A percentile compares a stretch with the other conserved stretches of the same genome.
phyloP scores from a whole-genome alignment of 2,797 vertebrate genomes.

The Coreius guichenoti region DNA sequence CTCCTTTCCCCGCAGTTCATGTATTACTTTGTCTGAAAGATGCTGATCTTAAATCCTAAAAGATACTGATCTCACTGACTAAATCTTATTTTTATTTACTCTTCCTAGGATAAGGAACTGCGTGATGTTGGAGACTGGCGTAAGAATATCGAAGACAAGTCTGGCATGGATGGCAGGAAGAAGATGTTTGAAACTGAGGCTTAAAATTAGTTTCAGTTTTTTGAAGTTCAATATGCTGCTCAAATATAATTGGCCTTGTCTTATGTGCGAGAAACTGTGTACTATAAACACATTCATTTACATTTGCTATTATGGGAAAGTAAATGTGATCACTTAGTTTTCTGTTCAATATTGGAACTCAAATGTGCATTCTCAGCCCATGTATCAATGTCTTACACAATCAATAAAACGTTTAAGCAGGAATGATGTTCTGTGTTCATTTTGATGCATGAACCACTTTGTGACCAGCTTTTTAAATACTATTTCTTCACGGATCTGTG shows the following conservation, averaged over 20 bases:
- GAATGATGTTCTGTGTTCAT: constrained; percentile 16
- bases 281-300: neutral
- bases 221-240: neutral
- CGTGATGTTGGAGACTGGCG: constrained; percentile 96
- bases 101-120: constrained; percentile 81
- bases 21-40: neutral
- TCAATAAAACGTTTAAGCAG: constrained; percentile 7
- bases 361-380: neutral
- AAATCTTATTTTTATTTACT: neutral
- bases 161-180: constrained; percentile 97
- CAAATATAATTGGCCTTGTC: neutral
- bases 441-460: neutral
- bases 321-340: neutral
- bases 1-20: neutral
- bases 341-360: neutral
- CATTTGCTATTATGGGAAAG: neutral
- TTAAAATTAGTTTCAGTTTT: constrained; percentile 67
- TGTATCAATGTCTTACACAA: constrained; percentile 35
- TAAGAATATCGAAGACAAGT: constrained; percentile 97
- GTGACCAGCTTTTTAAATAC: neutral
- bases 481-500: neutral
- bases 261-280: neutral
- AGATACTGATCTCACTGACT: neutral
- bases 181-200: constrained; percentile 96
- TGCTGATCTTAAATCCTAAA: too few species aligned